Conservation (phyloP, 2,888 invertebrate species). For the Orchesellides sinensis region DNA sequence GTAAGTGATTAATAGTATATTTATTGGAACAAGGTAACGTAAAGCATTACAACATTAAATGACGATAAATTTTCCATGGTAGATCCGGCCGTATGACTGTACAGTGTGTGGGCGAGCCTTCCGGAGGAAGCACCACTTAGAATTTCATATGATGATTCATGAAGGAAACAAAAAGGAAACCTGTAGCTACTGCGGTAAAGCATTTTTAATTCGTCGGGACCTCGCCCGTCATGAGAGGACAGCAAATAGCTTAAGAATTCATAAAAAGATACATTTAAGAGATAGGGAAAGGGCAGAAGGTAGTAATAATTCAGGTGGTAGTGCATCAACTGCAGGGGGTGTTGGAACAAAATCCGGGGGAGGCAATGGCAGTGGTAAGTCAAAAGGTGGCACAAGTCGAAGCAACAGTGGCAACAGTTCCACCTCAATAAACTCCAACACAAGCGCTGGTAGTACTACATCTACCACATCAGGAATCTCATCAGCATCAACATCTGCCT, state of each 20-base stretch:
- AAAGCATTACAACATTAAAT: not conserved
- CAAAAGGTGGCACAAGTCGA: constrained; percentile 23
- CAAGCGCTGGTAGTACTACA: constrained; percentile 19
- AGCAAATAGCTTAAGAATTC: constrained; percentile 71
- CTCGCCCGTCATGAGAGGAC: constrained; percentile 68
- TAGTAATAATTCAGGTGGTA: not conserved
- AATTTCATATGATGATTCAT: constrained; percentile 71
- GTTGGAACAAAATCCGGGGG: not conserved
- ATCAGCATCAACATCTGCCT: constrained; percentile 52
- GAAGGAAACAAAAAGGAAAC: constrained; percentile 71
- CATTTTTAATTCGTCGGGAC: constrained; percentile 69
- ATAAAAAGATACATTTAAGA: constrained; percentile 70
- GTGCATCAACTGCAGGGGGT: constrained; percentile 12
- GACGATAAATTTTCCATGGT: not conserved
- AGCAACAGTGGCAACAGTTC: constrained; percentile 39
- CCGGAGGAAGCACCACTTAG: constrained; percentile 69
- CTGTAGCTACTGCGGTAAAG: constrained; percentile 69
- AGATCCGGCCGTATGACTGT: constrained; percentile 68
- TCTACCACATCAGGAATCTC: constrained; percentile 60
- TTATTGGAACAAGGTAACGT: not conserved
- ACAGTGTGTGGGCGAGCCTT: constrained; percentile 68
- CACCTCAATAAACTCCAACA: constrained; percentile 39
- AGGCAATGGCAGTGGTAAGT: constrained; percentile 4
- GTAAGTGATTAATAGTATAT: constrained; percentile 17
- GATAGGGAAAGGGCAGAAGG: constrained; percentile 51